Evolutionary conservation across 2,888 invertebrate genomes (phyloP).

Genomic region (Dichetophora obliterata): DNA sequence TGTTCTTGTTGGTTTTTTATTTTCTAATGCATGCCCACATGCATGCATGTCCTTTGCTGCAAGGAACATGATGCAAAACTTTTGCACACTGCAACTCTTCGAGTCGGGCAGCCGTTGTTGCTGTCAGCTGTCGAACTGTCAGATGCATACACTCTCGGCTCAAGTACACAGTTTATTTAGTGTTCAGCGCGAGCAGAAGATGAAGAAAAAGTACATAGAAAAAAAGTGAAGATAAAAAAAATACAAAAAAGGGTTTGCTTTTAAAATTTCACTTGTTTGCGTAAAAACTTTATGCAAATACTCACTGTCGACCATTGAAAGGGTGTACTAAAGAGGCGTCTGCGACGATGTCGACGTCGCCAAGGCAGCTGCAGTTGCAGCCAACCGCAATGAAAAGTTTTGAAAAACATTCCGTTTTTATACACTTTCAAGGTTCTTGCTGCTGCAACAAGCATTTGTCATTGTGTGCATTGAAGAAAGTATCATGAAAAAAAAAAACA

Average conservation of each 20-base stretch:
- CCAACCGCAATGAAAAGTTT: background rate
- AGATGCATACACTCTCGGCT: background rate
- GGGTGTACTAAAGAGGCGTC: background rate
- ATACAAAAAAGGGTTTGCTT: background rate
- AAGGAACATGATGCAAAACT: background rate
- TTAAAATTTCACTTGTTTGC: background rate
- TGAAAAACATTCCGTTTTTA: background rate
- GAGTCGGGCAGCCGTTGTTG: background rate
- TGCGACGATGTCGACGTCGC: background rate
- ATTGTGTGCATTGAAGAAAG: background rate
- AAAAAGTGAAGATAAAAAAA: background rate
- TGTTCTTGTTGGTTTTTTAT: too few species aligned
- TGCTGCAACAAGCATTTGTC: background rate
- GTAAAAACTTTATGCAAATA: too few species aligned
- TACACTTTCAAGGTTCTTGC: conserved; percentile 1
- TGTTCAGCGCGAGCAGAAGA: background rate
- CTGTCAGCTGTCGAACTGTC: conserved; percentile 2
- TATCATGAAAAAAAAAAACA: background rate
- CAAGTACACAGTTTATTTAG: background rate
- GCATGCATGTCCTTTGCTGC: background rate
- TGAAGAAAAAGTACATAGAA: background rate
- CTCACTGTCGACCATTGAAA: too few species aligned
- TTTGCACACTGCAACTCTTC: background rate
- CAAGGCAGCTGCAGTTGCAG: background rate
- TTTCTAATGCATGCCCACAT: background rate